Base-by-base conservation (phyloP, 1,140 invertebrate species). In the Brachionus rubens region DNA sequence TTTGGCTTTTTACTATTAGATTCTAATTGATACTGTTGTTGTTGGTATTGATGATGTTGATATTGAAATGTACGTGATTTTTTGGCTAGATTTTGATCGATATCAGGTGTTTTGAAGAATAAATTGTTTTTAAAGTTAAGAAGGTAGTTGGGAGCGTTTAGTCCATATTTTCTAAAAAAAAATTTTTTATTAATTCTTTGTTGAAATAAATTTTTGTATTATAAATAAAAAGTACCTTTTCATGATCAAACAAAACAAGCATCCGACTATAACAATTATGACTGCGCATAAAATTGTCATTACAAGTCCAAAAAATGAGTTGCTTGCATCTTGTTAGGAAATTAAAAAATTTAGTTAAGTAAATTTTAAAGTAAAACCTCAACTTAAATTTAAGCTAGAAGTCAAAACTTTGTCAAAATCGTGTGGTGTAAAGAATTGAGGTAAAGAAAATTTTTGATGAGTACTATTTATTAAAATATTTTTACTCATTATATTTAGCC, bases 91-190 rank as follows among this genome's bases (percentile, higher is more conserved):
- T 41, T 72, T 21, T 26, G 46, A 50, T 72, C 47, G 3, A 72
- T 21, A 72, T 48, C 36, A 21, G 14, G 26, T 50, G 68, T n/a
- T 48, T 72, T 72, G 14, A 72, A 19, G 16, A 72, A 54, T 19
- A 54, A 50, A 36, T 48, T 72, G 41, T 72, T 72, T 72, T 72
- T 72, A n/a, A 72, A 72, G 28, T 72, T 72, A 33, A 50, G 19
- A 43, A 72, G 41, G 50, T 72, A 72, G 28, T 72, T 30, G 28
- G 68, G 59, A 24, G 59, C 46, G 50, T 33, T 33, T 28, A 72
- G 46, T 40, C 68, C 68, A 48, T 72, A 72, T 72, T 72, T 72
- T 72, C 68, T 70, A 19, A 43, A 19, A 46, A 46, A 21, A 28
- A 70, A 47, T 16, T 70, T 56, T 59, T 59, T 59, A 59, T 59